Evolutionary conservation across 2,888 invertebrate genomes (phyloP), one percentile per base, ranked within the genome.

Genomic region (Sycophila texana): DNA sequence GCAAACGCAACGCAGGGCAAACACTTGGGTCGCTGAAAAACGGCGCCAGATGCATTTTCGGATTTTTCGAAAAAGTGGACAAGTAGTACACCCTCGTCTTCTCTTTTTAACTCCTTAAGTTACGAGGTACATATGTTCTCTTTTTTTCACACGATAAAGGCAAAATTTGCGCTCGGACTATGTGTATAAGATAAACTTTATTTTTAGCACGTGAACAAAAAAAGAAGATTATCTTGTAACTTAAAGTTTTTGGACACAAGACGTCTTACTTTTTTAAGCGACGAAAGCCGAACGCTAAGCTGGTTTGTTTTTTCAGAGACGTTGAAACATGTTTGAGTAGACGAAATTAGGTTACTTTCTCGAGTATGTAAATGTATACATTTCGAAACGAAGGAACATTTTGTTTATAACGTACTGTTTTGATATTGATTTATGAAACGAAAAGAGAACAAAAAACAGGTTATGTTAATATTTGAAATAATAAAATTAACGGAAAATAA

Each of bases 341-440:
- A 16, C 58, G 20, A 74, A 74, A 74, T 65, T 57, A 60, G 67
- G 65, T 79, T 74, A 60, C 61, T 78, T 78, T 78, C 73, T 68
- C 74, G 16, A n/a, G 10, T 57, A 63, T 66, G 74, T 20, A 66
- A 74, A 79, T 71, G 26, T 26, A 58, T 14, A 18, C 26, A 53
- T 65, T 79, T 74, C 73, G 78, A 68, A 74, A 70, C 61, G 51
- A n/a, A 73, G 57, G 49, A 70, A 68, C 39, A 63, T 73, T 39
- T 72, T 72, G 20, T 72, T 67, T 72, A 77, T 72, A 22, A 14
- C 0, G 10, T 0, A 47, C 1, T 39, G 39, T 26, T 72, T 55
- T 55, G 53, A 75, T 71, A 77, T 39, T 79, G 63, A 79, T 73
- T 73, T 67, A 63, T 30, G 47, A 20, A 65, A 39, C 58, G n/a